Evolutionary conservation across 2,797 vertebrate species (phyloP).

Genomic region (Pseudochromis fuscus): DNA sequence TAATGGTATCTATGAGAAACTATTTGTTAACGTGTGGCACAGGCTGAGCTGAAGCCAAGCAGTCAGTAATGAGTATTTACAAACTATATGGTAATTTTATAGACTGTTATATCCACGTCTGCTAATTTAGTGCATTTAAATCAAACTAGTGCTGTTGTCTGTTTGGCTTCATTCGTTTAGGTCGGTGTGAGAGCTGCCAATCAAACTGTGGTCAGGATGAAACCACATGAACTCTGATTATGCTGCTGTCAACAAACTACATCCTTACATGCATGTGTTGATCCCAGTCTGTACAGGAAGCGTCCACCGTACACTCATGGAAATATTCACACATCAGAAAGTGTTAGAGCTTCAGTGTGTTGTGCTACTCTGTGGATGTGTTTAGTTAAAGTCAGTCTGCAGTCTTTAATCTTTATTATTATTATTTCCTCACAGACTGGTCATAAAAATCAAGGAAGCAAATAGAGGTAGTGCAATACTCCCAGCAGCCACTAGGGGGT

Average conservation of each 20-base stretch:
- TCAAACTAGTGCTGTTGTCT: neutral
- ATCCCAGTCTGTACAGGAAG: neutral
- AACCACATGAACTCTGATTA: no score
- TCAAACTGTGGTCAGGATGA: neutral
- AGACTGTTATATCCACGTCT: neutral
- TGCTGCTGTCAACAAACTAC: neutral
- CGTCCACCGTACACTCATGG: neutral
- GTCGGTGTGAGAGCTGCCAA: slow-evolving; percentile 3
- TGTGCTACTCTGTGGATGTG: no score
- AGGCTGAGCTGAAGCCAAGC: slow-evolving; percentile 11
- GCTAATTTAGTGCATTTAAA: neutral
- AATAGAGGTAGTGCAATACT: no score
- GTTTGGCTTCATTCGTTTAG: slow-evolving; percentile 2
- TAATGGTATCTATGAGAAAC: slow-evolving; percentile 44
- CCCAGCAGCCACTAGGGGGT: no score
- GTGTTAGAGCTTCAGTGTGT: no score
- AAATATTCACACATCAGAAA: neutral
- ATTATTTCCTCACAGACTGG: no score
- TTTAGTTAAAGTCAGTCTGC: no score
- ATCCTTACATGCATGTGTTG: neutral
- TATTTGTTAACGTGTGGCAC: slow-evolving; percentile 43
- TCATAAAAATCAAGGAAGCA: no score
- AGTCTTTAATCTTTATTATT: no score
- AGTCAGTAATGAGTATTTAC: slow-evolving; percentile 16
- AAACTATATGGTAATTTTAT: neutral